phyloP scores from a whole-genome alignment of 2,888 invertebrate genomes.

The Dione juno region DNA sequence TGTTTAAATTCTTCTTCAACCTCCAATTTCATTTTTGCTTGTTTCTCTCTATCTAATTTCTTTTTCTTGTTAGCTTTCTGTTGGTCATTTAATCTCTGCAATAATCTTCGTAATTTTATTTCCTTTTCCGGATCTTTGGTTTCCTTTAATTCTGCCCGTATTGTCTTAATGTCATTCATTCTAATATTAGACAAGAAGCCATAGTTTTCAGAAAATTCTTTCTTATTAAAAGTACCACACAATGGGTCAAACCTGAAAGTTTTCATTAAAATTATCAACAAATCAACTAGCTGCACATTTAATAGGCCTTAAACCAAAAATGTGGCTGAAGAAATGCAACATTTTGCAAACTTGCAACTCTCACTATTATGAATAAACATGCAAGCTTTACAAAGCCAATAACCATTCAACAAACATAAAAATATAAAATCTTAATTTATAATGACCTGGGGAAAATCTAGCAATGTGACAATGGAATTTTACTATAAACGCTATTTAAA shows the following conservation, averaged over 20 bases:
- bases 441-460: too few relatives aligned
- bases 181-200: constrained; percentile 89
- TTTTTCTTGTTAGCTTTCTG: constrained; percentile 85
- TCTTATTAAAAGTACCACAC: constrained; percentile 90
- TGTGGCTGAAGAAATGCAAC: not conserved
- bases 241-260: constrained; percentile 90
- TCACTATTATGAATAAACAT: too few relatives aligned
- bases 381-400: too few relatives aligned
- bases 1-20: constrained; percentile 81
- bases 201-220: constrained; percentile 89
- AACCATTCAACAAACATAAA: too few relatives aligned
- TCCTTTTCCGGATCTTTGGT: constrained; percentile 85
- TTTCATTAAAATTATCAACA: not conserved
- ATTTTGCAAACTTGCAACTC: too few relatives aligned
- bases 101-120: constrained; percentile 86
- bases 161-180: constrained; percentile 86
- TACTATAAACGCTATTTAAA: too few relatives aligned
- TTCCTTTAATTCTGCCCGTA: constrained; percentile 85
- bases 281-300: too few relatives aligned
- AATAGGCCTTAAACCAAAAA: too few relatives aligned
- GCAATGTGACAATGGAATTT: too few relatives aligned
- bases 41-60: constrained; percentile 77
- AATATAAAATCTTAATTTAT: too few relatives aligned
- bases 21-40: constrained; percentile 81
- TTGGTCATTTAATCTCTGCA: constrained; percentile 91